Conservation (phyloP, 2,888 invertebrate genomes). For the Nasonovia ribisnigri region DNA sequence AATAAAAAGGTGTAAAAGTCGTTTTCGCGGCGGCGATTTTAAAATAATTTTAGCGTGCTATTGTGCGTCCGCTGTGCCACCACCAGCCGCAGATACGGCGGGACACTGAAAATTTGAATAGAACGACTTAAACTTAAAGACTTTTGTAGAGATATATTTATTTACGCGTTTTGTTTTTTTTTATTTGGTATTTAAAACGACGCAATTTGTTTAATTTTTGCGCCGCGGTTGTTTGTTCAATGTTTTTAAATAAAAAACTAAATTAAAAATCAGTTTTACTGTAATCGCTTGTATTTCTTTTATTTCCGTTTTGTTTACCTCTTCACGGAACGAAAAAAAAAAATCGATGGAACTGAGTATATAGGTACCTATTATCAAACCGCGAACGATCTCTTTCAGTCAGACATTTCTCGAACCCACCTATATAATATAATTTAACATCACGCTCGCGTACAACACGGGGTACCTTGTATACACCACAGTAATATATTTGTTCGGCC, state of each 20-base stretch:
- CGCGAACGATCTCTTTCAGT: neutral
- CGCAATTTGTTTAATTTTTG: slow-evolving; percentile 28
- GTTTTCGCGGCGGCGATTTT: slow-evolving; percentile 4
- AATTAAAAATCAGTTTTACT: slow-evolving; percentile 42
- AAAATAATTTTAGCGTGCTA: slow-evolving; percentile 10
- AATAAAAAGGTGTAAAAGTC: slow-evolving; percentile 15
- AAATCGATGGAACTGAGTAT: neutral
- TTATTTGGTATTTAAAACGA: slow-evolving; percentile 21
- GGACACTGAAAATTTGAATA: slow-evolving; percentile 28
- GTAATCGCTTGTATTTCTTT: slow-evolving; percentile 13
- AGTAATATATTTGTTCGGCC: neutral
- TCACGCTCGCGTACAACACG: too few species aligned
- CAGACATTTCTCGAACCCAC: neutral
- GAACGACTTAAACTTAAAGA: neutral
- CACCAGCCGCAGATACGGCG: neutral
- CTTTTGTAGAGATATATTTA: slow-evolving; percentile 41
- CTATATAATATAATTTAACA: neutral
- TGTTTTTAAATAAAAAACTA: slow-evolving; percentile 13
- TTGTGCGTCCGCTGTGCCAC: neutral
- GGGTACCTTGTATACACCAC: too few species aligned
- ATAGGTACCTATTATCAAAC: neutral
- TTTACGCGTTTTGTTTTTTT: slow-evolving; percentile 10
- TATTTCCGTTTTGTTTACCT: neutral
- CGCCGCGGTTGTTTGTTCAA: neutral
- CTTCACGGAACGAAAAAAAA: neutral